phyloP scores from a whole-genome alignment of 2,797 vertebrate genomes.

The Silurus lanzhouensis region DNA sequence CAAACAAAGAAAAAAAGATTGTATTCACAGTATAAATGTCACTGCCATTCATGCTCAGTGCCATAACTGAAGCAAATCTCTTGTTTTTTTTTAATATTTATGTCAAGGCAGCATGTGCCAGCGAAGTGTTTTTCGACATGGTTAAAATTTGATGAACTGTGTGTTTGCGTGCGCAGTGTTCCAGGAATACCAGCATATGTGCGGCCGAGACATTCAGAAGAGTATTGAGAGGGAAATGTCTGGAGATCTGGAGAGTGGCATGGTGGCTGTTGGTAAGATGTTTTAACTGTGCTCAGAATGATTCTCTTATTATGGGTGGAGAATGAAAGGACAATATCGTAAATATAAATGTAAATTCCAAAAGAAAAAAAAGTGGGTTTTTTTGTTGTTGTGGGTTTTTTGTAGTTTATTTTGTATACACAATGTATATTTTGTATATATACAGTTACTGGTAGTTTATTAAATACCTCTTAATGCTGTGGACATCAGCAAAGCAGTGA shows the following conservation, averaged over 20 bases:
- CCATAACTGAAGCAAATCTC: neutral
- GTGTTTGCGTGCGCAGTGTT: constrained; percentile 79
- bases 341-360: neutral
- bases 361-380: neutral
- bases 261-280: constrained; percentile 92
- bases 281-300: constrained; percentile 37
- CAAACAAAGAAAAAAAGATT: no score
- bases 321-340: neutral
- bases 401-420: constrained; percentile 24
- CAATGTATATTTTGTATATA: neutral
- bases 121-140: neutral
- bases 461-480: neutral
- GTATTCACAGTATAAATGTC: neutral
- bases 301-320: no score
- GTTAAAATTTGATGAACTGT: neutral
- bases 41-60: neutral
- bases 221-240: constrained; percentile 96
- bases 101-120: neutral
- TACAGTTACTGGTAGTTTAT: neutral
- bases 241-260: constrained; percentile 92
- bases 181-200: constrained; percentile 92
- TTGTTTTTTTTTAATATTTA: neutral
- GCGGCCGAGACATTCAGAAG: constrained; percentile 90
- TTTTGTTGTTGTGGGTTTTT: neutral
- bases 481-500: neutral